Conservation (phyloP, 2,113 vertebrate species). For the Varanus salvator region DNA sequence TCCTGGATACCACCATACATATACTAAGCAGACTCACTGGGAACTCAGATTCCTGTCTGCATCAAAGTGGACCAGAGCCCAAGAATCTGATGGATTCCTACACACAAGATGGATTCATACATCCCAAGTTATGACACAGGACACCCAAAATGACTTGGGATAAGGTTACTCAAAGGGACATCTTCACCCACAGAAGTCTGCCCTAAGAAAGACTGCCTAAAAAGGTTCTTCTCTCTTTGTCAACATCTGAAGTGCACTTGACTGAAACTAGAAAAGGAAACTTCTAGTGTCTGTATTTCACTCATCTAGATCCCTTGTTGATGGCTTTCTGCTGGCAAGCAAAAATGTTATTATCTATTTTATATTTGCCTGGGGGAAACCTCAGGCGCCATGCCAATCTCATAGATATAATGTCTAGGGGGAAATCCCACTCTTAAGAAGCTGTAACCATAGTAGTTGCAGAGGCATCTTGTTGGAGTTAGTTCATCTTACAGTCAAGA, state of each 20-base stretch:
- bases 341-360: not conserved
- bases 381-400: not conserved
- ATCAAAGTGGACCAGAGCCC: no score
- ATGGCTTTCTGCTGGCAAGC: not conserved
- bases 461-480: not conserved
- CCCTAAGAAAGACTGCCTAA: not conserved
- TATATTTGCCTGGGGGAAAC: not conserved
- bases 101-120: no score
- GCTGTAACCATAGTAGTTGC: not conserved
- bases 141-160: not conserved
- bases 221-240: not conserved
- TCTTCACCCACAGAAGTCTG: not conserved
- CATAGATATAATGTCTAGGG: not conserved
- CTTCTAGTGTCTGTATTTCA: not conserved
- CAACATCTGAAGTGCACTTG: not conserved
- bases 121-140: not conserved
- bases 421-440: not conserved
- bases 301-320: not conserved
- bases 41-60: no score
- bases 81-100: no score
- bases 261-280: not conserved
- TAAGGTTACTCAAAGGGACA: not conserved
- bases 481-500: not conserved
- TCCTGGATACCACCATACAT: no score
- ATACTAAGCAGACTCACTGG: no score